Evolutionary conservation across 2,888 invertebrate species (phyloP).

Genomic region (Muscina levida): DNA sequence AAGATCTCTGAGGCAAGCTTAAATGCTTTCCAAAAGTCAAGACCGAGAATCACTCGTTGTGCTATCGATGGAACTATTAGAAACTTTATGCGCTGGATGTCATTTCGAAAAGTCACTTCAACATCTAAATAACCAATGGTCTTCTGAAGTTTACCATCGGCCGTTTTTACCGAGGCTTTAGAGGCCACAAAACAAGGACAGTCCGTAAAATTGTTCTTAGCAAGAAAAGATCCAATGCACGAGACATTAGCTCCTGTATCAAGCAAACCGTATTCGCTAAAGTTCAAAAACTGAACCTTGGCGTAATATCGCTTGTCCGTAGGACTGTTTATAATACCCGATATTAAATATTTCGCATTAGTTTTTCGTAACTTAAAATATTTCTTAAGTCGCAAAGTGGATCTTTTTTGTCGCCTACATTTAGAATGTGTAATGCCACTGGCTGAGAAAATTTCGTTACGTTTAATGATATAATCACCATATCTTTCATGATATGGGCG

Average conservation of each 20-base stretch:
- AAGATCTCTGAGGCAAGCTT: background rate
- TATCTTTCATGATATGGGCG: conserved; percentile 14
- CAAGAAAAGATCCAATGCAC: conserved; percentile 19
- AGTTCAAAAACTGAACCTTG: conserved; percentile 18
- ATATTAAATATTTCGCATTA: background rate
- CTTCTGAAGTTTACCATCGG: conserved; percentile 12
- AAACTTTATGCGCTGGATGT: background rate
- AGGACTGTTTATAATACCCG: background rate
- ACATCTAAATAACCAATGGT: background rate
- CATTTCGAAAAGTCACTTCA: background rate
- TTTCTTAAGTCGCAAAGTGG: background rate
- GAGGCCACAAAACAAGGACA: background rate
- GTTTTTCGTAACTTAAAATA: background rate
- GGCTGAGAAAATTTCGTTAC: background rate
- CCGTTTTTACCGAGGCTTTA: background rate
- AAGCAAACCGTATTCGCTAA: background rate
- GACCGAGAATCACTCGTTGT: background rate
- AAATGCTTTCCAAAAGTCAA: background rate
- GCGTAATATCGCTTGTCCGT: conserved; percentile 8
- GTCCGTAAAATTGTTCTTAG: background rate
- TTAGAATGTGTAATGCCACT: too few relatives aligned
- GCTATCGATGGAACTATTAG: background rate
- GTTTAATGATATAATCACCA: background rate
- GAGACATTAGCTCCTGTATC: conserved; percentile 32
- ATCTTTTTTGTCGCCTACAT: background rate